Evolutionary conservation across 1,140 invertebrate genomes (phyloP), one percentile per base, ranked within the genome.

Genomic region (Cylas formicarius): DNA sequence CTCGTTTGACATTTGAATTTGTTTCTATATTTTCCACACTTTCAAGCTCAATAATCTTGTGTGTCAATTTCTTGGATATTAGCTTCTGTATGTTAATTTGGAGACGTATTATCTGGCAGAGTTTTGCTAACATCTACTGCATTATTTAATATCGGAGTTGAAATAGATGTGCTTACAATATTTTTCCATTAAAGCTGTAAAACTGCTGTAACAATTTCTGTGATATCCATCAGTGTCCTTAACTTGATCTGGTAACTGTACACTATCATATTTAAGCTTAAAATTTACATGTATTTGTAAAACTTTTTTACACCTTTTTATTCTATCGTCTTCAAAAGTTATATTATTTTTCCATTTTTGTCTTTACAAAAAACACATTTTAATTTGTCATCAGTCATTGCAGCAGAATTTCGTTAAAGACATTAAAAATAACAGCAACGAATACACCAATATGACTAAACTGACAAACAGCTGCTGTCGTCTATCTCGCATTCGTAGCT

Each of bases 161-260:
- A 28, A 39, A n/a, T 31, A n/a, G 28, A 31, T 31, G 28, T 31
- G 28, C 28, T 31, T 28, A 9, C 23, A 20, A 23, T 43, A 43
- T 43, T 43, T 43, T 34, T 18, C 17, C 29, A 43, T 43, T 34
- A 34, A 14, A 43, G 40, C 28, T 43, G 28, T 43, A 43, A 34
- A 43, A 34, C 40, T 43, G 31, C 40, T 43, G 20, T 43, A 43
- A 43, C 40, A 43, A 33, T 33, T 32, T 43, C 40, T 43, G 28
- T 34, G 20, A 43, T 43, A 43, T 34, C 40, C 29, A 34, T 34
- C 40, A 34, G 40, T 43, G 17, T 43, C 31, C 24, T 47, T 44
- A 19, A 44, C 14, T 36, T 44, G 32, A 7, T 23, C 21, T n/a
- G 21, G 37, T 26, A 27, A 39, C 21, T 39, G 13, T 11, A 22